Conservation (phyloP, 2,888 invertebrate genomes). For the Polydrusus tereticollis region DNA sequence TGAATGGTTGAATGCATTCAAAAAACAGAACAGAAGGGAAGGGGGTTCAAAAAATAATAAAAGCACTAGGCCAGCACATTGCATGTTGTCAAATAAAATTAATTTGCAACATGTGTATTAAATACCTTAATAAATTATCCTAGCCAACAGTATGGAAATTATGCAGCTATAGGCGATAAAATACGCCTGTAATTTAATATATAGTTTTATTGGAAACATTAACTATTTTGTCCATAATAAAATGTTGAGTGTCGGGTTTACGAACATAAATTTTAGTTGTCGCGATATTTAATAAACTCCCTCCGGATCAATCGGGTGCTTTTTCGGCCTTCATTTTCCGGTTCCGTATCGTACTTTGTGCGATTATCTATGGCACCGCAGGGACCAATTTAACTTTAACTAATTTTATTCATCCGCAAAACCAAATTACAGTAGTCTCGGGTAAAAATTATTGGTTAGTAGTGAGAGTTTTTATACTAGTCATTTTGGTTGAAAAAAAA, state of each 20-base stretch:
- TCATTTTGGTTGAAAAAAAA: too few relatives aligned
- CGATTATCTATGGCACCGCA: conserved; percentile 56
- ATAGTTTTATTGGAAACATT: conserved; percentile 30
- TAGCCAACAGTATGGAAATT: conserved; percentile 25
- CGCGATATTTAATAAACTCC: conserved; percentile 55
- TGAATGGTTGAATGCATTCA: too few relatives aligned
- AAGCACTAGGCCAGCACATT: neutral
- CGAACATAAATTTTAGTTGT: conserved; percentile 32
- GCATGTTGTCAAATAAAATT: neutral
- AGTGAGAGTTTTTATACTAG: neutral
- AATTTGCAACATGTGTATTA: conserved; percentile 1
- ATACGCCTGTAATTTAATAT: conserved; percentile 29
- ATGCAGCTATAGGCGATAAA: neutral
- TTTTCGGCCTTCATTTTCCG: conserved; percentile 51
- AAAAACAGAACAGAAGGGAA: too few relatives aligned
- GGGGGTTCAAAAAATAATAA: neutral
- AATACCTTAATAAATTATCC: conserved; percentile 3
- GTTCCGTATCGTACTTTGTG: conserved; percentile 49
- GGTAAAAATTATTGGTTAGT: conserved; percentile 44
- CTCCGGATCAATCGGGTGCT: conserved; percentile 53
- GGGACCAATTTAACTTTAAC: conserved; percentile 59
- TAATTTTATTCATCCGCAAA: conserved; percentile 57
- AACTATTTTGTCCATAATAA: conserved; percentile 28
- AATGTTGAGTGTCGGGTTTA: conserved; percentile 31
- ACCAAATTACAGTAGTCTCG: conserved; percentile 48